A percentile compares a stretch with the other conserved stretches of the same genome.
These are phyloP conservation scores for Pampus argenteus DNA, from an alignment of 2,797 vertebrate genomes.

Conservation along the genomic window DNA sequence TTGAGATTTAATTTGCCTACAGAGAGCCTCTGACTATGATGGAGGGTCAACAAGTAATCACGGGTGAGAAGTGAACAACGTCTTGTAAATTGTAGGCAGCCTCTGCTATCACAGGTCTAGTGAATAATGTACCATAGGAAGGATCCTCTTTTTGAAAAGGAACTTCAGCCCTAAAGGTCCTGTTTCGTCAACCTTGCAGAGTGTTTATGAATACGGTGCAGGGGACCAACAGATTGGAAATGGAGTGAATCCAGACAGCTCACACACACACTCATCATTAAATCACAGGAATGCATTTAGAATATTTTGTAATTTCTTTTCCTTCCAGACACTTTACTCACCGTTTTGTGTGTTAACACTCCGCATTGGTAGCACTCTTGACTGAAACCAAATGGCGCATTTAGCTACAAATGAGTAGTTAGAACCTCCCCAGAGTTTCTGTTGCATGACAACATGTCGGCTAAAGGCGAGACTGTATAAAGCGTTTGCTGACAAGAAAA, in stretches of 20 bases:
- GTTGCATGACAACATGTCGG: conserved; percentile 25
- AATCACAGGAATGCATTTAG: conserved; percentile 30
- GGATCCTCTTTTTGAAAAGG: conserved; percentile 28
- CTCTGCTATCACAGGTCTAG: conserved; percentile 10
- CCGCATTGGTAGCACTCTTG: conserved; percentile 20
- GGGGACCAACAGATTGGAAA: not conserved
- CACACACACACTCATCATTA: conserved; percentile 19
- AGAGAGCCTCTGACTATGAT: conserved; percentile 25
- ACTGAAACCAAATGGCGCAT: conserved; percentile 42
- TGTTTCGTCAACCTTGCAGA: not conserved
- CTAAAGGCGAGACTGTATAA: conserved; percentile 38
- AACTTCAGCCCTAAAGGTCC: conserved; percentile 12
- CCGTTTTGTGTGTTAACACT: conserved; percentile 36
- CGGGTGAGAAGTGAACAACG: not conserved
- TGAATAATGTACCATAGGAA: conserved; percentile 50
- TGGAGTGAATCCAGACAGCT: conserved; percentile 4
- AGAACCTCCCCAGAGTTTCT: conserved; percentile 13
- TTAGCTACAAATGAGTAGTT: conserved; percentile 25
- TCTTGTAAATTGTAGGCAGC: conserved; percentile 9
- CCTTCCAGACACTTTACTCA: conserved; percentile 39
- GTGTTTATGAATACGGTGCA: not conserved
- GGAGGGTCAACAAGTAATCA: conserved; percentile 10
- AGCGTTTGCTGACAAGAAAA: conserved; percentile 28
- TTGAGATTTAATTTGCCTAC: conserved; percentile 20
- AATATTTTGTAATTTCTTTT: conserved; percentile 33